Conservation (phyloP, 2,113 vertebrate genomes). For the Plectropomus leopardus region DNA sequence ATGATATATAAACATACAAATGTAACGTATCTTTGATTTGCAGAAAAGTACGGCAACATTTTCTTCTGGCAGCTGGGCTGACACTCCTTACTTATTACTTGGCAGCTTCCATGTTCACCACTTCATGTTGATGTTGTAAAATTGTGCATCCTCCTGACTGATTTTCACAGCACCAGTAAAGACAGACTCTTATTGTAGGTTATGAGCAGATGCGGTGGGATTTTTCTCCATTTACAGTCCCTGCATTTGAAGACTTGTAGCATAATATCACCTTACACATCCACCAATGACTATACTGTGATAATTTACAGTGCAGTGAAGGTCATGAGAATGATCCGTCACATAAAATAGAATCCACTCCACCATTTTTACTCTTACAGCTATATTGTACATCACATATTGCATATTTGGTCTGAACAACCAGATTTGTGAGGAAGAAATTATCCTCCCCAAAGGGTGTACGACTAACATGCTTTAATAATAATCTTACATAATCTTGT, state of each 20-base stretch:
- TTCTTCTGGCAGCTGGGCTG: no score
- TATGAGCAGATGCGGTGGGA: constrained; percentile 1
- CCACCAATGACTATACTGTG: background rate
- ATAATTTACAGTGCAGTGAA: background rate
- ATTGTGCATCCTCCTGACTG: background rate
- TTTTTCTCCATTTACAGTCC: background rate
- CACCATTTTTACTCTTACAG: background rate
- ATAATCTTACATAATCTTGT: background rate
- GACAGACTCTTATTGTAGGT: background rate
- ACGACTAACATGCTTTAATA: background rate
- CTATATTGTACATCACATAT: background rate
- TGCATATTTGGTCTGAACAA: background rate
- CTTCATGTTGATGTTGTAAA: background rate
- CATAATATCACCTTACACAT: background rate
- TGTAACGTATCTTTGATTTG: no score
- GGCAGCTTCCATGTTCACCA: background rate
- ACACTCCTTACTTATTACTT: background rate
- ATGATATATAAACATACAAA: no score
- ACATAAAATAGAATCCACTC: background rate
- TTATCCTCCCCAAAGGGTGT: background rate
- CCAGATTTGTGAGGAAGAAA: background rate
- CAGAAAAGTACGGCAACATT: no score
- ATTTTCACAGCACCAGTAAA: background rate
- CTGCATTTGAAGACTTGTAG: background rate
- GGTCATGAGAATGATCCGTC: background rate